Percentiles rank a stretch among this genome's conserved stretches.
Conservation (phyloP, 2,888 invertebrate genomes). For the Campoletis raptor region DNA sequence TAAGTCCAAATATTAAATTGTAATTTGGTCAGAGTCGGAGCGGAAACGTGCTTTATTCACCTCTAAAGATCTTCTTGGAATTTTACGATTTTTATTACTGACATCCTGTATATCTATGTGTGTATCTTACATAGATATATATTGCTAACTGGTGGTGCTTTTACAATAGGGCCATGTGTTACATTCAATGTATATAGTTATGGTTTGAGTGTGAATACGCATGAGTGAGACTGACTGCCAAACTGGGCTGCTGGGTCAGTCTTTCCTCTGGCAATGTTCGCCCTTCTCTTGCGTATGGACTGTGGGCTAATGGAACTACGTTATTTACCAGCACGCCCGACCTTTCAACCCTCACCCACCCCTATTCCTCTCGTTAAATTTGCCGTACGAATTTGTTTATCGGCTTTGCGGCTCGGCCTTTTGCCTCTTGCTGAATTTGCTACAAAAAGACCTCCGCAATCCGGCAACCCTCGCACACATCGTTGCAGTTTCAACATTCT, state of each 20-base stretch:
- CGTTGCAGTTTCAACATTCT: slow-evolving; percentile 31
- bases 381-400: slow-evolving; percentile 52
- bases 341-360: slow-evolving; percentile 1
- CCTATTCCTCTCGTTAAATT: slow-evolving; percentile 41
- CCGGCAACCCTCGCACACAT: neutral
- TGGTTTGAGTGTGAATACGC: slow-evolving; percentile 12
- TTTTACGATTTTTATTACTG: neutral
- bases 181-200: neutral
- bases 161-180: slow-evolving; percentile 28
- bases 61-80: neutral
- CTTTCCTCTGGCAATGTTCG: slow-evolving; percentile 17
- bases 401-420: slow-evolving; percentile 44
- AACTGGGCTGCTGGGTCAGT: slow-evolving; percentile 56
- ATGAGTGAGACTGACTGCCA: slow-evolving; percentile 28
- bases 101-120: neutral
- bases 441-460: slow-evolving; percentile 25
- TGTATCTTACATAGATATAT: neutral
- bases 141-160: neutral
- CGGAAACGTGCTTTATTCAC: neutral
- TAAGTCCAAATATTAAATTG: neutral
- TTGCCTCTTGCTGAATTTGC: slow-evolving; percentile 27
- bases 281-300: slow-evolving; percentile 10
- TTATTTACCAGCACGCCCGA: slow-evolving; percentile 55
- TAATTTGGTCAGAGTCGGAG: neutral
- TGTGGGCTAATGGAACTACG: slow-evolving; percentile 49